Evolutionary conservation across 2,888 invertebrate genomes (phyloP), one percentile per base, ranked within the genome.

Genomic region (Beris chalybata): DNA sequence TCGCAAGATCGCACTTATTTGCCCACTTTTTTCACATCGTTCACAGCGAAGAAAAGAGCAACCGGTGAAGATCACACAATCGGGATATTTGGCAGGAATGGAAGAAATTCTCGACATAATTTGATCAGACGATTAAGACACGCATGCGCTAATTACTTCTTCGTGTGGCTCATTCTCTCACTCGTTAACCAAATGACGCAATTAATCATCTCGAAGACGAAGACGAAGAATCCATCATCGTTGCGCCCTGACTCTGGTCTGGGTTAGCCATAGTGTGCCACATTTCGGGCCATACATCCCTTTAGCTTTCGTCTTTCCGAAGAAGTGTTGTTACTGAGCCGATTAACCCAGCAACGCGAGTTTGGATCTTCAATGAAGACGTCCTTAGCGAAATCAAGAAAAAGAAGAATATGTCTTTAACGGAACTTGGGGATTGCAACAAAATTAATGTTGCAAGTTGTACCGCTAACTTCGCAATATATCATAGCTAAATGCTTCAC

Each of bases 121-220:
- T 38, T 48, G 61, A 59, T 59, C 30, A 44, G 15, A 47, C 56
- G 56, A 65, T 65, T 65, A 56, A 65, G 64, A 65, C 64, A 59
- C 44, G 43, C 64, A 45, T 44, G 31, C 38, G 55, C 64, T 65
- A 65, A 65, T 65, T 65, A 56, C 56, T 45, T 9, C 57, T 44
- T 57, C 45, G 44, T 45, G 57, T 29, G 63, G 13, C 38, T 32
- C 54, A 54, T 52, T 65, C 55, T 56, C 56, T 65, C 38, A 65
- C 64, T 65, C 56, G 56, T 65, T 65, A 56, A 45, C 64, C 64
- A 56, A 65, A 65, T 56, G 48, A 47, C 55, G 45, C 32, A 45
- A 65, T 65, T 15, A 55, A 56, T 65, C 64, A 65, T 54, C 63
- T 22, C 5, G 7, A 32, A 32, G 22, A 6, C 56, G 56, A 54